Conservation (phyloP, 2,113 vertebrate genomes). For the Hucho hucho region DNA sequence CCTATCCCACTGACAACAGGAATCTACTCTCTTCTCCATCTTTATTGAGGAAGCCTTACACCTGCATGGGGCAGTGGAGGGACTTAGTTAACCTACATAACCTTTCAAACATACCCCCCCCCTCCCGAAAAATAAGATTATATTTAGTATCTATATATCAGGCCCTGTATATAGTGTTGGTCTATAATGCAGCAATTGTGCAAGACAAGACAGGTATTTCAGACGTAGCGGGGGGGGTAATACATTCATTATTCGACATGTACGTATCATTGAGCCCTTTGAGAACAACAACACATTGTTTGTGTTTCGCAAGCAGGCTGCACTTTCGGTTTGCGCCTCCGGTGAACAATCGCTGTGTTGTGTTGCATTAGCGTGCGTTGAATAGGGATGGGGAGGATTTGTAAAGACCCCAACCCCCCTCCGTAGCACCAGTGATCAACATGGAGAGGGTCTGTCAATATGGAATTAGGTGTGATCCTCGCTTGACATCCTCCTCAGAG, state of each 20-base stretch:
- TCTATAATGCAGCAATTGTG: conserved; percentile 39
- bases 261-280: conserved; percentile 65
- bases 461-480: not conserved
- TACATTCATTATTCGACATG: conserved; percentile 77
- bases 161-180: conserved; percentile 37
- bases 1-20: conserved; percentile 42
- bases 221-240: conserved; percentile 49
- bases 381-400: conserved; percentile 77
- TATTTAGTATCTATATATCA: not conserved
- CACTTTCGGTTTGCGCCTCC: conserved; percentile 70
- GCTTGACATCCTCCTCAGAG: not conserved
- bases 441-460: conserved; percentile 1
- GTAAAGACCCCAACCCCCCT: conserved; percentile 45
- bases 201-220: conserved; percentile 64
- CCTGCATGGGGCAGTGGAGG: conserved; percentile 39
- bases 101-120: not conserved
- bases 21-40: conserved; percentile 13
- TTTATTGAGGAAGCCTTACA: conserved; percentile 44
- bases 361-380: conserved; percentile 76
- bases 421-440: not conserved
- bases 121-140: not conserved
- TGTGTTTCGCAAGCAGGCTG: conserved; percentile 64
- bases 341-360: conserved; percentile 76
- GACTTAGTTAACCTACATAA: conserved; percentile 20
- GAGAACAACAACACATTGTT: conserved; percentile 70